phyloP scores from a whole-genome alignment of 1,140 invertebrate species.

The Drosophila burlai region DNA sequence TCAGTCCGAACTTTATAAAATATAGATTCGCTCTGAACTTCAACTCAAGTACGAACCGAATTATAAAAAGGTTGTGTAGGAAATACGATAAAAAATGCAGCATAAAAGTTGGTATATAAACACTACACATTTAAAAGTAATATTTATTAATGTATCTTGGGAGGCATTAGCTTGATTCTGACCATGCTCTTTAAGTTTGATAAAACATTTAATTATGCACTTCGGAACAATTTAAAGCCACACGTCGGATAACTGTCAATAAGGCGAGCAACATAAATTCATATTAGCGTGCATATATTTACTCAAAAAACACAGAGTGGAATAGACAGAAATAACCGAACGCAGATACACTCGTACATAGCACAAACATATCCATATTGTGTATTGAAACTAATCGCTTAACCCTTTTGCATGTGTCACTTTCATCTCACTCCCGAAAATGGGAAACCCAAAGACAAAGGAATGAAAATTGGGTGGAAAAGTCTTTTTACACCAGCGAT shows the following conservation, averaged over 20 bases:
- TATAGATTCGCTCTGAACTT: too few species aligned
- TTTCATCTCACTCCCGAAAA: slow-evolving; percentile 29
- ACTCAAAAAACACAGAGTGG: slow-evolving; percentile 4
- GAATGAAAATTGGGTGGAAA: slow-evolving; percentile 40
- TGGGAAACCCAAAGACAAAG: slow-evolving; percentile 30
- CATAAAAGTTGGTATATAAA: too few species aligned
- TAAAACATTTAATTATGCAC: too few species aligned
- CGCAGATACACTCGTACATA: slow-evolving; percentile 11
- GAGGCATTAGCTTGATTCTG: too few species aligned
- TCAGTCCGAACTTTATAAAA: too few species aligned
- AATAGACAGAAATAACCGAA: slow-evolving; percentile 24
- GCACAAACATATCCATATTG: slow-evolving; percentile 45
- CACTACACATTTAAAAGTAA: too few species aligned
- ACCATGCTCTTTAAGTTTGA: too few species aligned
- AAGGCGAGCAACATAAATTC: slow-evolving; percentile 8
- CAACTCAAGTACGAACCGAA: too few species aligned
- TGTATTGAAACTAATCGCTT: slow-evolving; percentile 73
- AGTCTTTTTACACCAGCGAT: slow-evolving; percentile 43
- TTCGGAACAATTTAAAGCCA: slow-evolving; percentile 24
- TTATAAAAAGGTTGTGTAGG: too few species aligned
- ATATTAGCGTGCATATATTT: slow-evolving; percentile 38
- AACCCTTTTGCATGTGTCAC: slow-evolving; percentile 62
- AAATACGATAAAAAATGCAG: too few species aligned
- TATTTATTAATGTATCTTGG: too few species aligned
- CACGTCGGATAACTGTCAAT: slow-evolving; percentile 14